Evolutionary conservation across 2,888 invertebrate species (phyloP).

Genomic region (Oxystoma pomonae): DNA sequence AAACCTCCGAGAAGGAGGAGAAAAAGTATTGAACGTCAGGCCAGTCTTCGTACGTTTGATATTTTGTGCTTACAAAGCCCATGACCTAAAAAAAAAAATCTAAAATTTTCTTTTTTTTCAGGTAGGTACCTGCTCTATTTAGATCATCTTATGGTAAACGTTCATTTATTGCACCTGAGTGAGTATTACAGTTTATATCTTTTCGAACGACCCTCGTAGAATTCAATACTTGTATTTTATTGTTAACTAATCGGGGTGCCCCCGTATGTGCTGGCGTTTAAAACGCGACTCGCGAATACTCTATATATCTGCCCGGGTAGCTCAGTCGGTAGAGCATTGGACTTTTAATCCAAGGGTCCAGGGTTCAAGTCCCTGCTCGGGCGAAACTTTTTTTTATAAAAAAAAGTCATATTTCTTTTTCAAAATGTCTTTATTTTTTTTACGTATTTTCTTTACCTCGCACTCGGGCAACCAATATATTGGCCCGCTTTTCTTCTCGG

Average conservation of each 20-base stretch:
- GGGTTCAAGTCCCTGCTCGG: conserved; percentile 74
- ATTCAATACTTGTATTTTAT: too few species aligned
- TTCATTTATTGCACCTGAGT: too few species aligned
- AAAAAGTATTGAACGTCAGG: conserved; percentile 79
- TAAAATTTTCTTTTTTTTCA: too few species aligned
- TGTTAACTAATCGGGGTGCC: too few species aligned
- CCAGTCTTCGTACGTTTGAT: conserved; percentile 63
- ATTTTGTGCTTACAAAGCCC: conserved; percentile 59
- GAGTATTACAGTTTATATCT: too few species aligned
- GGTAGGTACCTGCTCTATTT: too few species aligned
- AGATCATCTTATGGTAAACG: too few species aligned
- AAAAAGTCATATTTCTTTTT: conserved; percentile 3
- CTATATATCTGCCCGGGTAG: conserved; percentile 61
- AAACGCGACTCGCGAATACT: too few species aligned
- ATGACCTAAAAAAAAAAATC: conserved; percentile 25
- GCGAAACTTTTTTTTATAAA: conserved; percentile 45
- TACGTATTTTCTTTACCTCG: too few species aligned
- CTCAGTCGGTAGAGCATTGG: conserved; percentile 73
- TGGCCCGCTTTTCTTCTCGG: conserved; percentile 57
- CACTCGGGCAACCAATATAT: conserved; percentile 73
- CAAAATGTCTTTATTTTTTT: too few species aligned
- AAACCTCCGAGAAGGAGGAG: conserved; percentile 65
- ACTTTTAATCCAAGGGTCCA: conserved; percentile 76
- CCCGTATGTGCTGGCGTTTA: too few species aligned
- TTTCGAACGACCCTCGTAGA: too few species aligned